Percentiles rank a stretch among this genome's conserved stretches.
Evolutionary conservation across 2,113 vertebrate genomes (phyloP).

Genomic region (Colinus virginianus): DNA sequence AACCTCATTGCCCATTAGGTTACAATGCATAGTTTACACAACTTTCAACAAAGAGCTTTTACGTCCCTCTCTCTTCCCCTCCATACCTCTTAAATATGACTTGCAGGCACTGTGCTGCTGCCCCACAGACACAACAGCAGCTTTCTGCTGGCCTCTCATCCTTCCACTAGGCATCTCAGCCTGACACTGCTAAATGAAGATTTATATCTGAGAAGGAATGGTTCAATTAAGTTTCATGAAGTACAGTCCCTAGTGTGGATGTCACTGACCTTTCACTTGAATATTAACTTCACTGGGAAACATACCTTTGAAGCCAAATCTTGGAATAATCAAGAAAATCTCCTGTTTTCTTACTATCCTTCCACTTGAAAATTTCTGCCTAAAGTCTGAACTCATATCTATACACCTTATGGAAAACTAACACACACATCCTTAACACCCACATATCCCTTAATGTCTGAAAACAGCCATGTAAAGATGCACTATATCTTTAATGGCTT

Average conservation of each 20-base stretch:
- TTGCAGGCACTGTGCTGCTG: background rate
- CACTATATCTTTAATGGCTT: constrained; percentile 5
- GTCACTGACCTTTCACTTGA: background rate
- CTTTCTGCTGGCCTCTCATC: background rate
- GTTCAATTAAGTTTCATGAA: background rate
- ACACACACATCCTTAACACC: background rate
- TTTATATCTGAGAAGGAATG: background rate
- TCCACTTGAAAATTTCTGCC: background rate
- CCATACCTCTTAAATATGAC: background rate
- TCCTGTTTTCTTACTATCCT: background rate
- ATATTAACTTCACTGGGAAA: background rate
- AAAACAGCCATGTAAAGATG: background rate
- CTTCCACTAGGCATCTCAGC: background rate
- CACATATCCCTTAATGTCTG: background rate
- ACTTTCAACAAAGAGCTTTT: background rate
- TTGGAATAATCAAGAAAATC: background rate
- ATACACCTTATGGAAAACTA: background rate
- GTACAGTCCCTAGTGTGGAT: background rate
- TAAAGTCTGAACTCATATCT: background rate
- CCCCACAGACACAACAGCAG: background rate
- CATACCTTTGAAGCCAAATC: background rate
- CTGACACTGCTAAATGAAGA: background rate
- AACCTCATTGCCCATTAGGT: background rate
- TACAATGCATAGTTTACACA: background rate
- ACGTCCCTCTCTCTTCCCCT: background rate